Evolutionary conservation across 2,797 vertebrate genomes (phyloP).

Genomic region (Tragelaphus eurycerus): DNA sequence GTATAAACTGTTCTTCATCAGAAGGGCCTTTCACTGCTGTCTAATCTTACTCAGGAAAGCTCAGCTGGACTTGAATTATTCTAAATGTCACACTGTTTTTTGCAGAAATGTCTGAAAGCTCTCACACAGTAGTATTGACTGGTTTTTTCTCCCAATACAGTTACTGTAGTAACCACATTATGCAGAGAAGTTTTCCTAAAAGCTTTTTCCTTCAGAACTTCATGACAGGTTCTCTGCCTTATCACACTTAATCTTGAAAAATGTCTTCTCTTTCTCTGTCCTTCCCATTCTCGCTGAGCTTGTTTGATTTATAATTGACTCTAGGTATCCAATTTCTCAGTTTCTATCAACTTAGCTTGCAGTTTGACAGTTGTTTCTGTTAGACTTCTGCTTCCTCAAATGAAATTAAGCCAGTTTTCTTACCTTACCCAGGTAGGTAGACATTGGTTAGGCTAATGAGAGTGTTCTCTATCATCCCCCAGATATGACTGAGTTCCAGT

Average conservation of each 20-base stretch:
- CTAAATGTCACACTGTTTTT: neutral
- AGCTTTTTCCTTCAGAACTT: neutral
- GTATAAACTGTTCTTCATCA: neutral
- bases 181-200: slow-evolving; percentile 8
- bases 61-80: neutral
- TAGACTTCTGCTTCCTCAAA: neutral
- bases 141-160: neutral
- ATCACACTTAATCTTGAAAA: neutral
- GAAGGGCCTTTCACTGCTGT: neutral
- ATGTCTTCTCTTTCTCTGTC: neutral
- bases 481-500: neutral
- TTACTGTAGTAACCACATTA: neutral
- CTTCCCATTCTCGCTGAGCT: neutral
- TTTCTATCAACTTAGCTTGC: neutral
- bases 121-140: neutral
- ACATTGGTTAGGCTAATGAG: neutral
- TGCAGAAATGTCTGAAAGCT: neutral
- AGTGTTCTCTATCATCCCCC: neutral
- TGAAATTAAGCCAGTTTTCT: neutral
- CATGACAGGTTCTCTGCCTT: neutral
- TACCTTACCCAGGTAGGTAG: neutral
- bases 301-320: neutral
- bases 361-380: neutral
- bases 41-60: neutral
- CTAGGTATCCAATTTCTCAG: neutral